A percentile compares a stretch with the other conserved stretches of the same genome.
Conservation (phyloP, 1,140 invertebrate genomes). For the Drosophila fuyamai region DNA sequence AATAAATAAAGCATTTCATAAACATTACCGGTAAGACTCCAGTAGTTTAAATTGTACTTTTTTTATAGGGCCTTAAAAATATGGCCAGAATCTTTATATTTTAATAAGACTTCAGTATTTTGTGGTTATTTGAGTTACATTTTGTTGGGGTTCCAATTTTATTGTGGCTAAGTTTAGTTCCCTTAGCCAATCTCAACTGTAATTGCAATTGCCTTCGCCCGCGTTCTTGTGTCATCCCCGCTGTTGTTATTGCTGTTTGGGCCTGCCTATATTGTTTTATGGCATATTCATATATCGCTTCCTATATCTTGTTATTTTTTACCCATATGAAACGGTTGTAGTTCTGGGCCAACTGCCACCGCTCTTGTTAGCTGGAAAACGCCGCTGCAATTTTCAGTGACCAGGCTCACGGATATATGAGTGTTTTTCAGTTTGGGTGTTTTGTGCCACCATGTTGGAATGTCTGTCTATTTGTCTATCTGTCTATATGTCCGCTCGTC, state of each 20-base stretch:
- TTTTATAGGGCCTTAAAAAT: too few relatives aligned
- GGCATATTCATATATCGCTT: constrained; percentile 79
- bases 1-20: too few relatives aligned
- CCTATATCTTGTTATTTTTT: constrained; percentile 37
- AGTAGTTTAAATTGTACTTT: too few relatives aligned
- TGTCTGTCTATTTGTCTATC: constrained; percentile 45
- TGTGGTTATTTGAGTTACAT: too few relatives aligned
- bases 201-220: constrained; percentile 45
- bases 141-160: not conserved
- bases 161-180: too few relatives aligned
- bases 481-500: constrained; percentile 43
- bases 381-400: constrained; percentile 76
- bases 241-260: constrained; percentile 40
- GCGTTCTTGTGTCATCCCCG: constrained; percentile 31
- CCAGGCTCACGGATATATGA: constrained; percentile 52
- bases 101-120: too few relatives aligned
- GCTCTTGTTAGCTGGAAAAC: constrained; percentile 58
- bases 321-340: constrained; percentile 54
- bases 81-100: too few relatives aligned
- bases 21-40: too few relatives aligned
- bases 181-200: constrained; percentile 48
- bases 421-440: not conserved
- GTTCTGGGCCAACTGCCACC: constrained; percentile 66
- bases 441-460: constrained; percentile 13
- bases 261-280: constrained; percentile 80